A percentile compares a stretch with the other conserved stretches of the same genome.
Evolutionary conservation across 2,113 vertebrate species (phyloP).

Genomic region (Etia nguti): DNA sequence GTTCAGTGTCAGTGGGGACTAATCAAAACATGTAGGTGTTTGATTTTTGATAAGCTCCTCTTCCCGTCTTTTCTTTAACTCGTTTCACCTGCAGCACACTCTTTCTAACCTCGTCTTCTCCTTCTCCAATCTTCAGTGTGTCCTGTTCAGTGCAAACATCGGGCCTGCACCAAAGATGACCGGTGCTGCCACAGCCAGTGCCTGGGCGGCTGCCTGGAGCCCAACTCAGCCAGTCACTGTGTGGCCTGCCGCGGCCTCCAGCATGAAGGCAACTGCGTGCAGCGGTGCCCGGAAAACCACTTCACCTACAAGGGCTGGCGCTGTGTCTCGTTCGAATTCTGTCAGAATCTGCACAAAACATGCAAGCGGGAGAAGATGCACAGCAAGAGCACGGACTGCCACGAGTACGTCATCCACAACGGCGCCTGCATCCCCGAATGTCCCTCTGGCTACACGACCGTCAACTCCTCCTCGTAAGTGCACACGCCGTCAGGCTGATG

Average conservation of each 20-base stretch:
- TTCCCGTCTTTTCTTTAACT: neutral
- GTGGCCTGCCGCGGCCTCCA: constrained; percentile 85
- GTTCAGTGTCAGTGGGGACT: neutral
- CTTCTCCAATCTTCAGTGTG: constrained; percentile 74
- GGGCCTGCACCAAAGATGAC: constrained; percentile 80
- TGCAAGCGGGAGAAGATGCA: constrained; percentile 73
- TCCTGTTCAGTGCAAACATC: constrained; percentile 80
- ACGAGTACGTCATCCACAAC: constrained; percentile 87
- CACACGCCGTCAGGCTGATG: neutral
- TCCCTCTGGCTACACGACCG: constrained; percentile 87
- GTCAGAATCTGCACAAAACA: constrained; percentile 84
- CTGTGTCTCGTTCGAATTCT: constrained; percentile 85
- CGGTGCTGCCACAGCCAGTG: constrained; percentile 91
- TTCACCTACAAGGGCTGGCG: constrained; percentile 89
- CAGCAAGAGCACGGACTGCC: constrained; percentile 69
- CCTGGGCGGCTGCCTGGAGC: constrained; percentile 83
- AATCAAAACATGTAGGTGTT: neutral
- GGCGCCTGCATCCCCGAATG: constrained; percentile 86
- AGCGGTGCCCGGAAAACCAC: constrained; percentile 77
- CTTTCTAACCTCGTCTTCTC: neutral
- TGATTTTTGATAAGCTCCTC: neutral
- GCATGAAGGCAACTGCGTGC: constrained; percentile 77
- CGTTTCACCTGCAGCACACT: neutral
- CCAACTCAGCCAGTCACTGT: constrained; percentile 75
- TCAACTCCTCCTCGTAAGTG: constrained; percentile 91